Percentiles rank a stretch among this genome's conserved stretches.
These are phyloP conservation scores for Brachionus asplanchnoidis DNA, from an alignment of 1,140 invertebrate genomes.

Conservation along the genomic window DNA sequence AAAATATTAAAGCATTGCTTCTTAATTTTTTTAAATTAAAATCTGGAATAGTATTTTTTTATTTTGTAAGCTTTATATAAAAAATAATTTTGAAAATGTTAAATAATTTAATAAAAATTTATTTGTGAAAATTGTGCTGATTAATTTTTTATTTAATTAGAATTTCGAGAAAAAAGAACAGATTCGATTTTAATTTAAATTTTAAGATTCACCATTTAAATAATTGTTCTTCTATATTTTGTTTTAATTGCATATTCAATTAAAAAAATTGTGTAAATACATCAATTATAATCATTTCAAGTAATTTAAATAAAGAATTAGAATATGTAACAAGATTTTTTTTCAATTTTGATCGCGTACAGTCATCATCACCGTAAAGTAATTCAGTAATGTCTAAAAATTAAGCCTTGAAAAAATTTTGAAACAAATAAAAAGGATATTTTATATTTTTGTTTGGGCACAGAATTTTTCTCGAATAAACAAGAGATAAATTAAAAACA, in stretches of 20 bases:
- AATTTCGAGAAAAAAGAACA: background rate
- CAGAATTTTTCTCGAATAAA: background rate
- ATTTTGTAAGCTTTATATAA: too few species aligned
- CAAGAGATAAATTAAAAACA: background rate
- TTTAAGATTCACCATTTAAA: background rate
- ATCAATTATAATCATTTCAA: background rate
- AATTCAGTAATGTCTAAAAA: background rate
- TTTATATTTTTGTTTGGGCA: too few species aligned
- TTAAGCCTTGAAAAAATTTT: background rate
- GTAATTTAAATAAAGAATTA: background rate
- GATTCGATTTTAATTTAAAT: background rate
- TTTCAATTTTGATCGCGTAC: background rate
- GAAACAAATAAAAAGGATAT: too few species aligned
- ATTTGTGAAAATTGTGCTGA: too few species aligned
- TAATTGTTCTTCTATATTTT: background rate
- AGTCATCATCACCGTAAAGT: background rate
- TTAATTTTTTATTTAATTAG: too few species aligned
- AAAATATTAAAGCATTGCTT: too few species aligned
- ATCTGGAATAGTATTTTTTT: too few species aligned
- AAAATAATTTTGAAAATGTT: too few species aligned
- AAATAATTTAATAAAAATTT: too few species aligned
- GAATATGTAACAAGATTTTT: background rate
- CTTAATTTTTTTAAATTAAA: too few species aligned
- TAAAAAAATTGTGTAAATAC: background rate
- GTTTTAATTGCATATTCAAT: background rate